Conservation (phyloP, 1,140 invertebrate genomes). For the Philopotamus ludificatus region DNA sequence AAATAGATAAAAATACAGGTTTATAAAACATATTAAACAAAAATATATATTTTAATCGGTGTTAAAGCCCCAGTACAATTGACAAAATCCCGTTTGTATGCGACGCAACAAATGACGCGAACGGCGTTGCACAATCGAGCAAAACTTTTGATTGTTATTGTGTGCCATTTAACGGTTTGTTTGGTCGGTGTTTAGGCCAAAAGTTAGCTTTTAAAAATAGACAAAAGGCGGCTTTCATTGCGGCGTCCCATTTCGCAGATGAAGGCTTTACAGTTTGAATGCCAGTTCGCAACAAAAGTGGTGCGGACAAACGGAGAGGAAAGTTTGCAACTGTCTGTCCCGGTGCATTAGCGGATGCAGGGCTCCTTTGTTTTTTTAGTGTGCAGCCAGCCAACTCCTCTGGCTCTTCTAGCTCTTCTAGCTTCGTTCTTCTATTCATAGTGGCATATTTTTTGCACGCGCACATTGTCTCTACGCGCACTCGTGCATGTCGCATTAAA, state of each 20-base stretch:
- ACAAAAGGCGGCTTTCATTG: conserved; percentile 17
- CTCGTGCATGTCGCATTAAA: not conserved
- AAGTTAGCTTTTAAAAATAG: not conserved
- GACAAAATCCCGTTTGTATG: too few relatives aligned
- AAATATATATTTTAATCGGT: too few relatives aligned
- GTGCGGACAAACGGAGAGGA: conserved; percentile 27
- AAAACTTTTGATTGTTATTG: too few relatives aligned
- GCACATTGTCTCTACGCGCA: conserved; percentile 11
- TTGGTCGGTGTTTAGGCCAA: not conserved
- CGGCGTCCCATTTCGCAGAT: conserved; percentile 39
- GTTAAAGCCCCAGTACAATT: too few relatives aligned
- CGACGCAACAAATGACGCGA: not conserved
- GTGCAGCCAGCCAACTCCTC: not conserved
- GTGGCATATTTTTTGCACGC: not conserved
- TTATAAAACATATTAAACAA: too few relatives aligned
- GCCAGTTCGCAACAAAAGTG: conserved; percentile 25
- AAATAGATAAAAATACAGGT: too few relatives aligned
- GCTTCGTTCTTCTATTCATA: not conserved
- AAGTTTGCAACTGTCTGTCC: conserved; percentile 21
- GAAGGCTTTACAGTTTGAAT: conserved; percentile 34
- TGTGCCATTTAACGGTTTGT: not conserved
- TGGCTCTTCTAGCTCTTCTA: not conserved
- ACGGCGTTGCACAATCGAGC: not conserved
- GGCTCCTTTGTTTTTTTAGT: not conserved
- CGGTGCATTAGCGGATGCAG: conserved; percentile 32